Evolutionary conservation across 2,113 vertebrate species (phyloP).

Genomic region (Tricholaema leucomelas): DNA sequence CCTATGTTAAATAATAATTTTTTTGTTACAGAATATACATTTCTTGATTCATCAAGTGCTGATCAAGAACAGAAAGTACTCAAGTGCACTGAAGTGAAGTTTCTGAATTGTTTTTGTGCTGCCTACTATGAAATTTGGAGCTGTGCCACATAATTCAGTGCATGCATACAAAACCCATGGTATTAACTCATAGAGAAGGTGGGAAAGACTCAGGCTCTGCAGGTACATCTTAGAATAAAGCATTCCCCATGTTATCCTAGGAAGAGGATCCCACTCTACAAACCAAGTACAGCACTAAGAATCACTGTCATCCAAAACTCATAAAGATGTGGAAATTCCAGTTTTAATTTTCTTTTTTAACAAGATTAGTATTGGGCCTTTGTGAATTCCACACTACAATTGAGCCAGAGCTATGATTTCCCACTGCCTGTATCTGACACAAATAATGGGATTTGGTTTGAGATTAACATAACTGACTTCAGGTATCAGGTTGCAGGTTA

Average conservation of each 20-base stretch:
- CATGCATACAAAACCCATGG: background rate
- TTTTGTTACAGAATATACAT: background rate
- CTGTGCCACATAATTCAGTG: background rate
- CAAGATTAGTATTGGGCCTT: background rate
- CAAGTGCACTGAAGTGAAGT: conserved; percentile 3
- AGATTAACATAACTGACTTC: background rate
- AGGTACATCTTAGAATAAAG: background rate
- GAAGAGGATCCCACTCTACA: background rate
- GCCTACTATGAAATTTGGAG: conserved; percentile 6
- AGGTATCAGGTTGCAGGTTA: background rate
- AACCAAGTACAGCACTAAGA: background rate
- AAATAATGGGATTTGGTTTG: background rate
- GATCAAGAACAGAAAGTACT: conserved; percentile 2
- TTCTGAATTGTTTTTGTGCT: background rate
- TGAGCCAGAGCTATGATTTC: background rate
- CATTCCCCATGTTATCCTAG: background rate
- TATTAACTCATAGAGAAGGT: background rate
- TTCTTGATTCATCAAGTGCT: background rate
- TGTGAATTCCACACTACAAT: background rate
- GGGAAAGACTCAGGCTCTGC: background rate
- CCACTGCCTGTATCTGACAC: background rate
- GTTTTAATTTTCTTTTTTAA: background rate
- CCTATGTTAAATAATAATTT: background rate
- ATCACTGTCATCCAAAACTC: background rate
- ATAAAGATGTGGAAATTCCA: background rate